Conservation (phyloP, 2,888 invertebrate species). For the Cerceris rybyensis region DNA sequence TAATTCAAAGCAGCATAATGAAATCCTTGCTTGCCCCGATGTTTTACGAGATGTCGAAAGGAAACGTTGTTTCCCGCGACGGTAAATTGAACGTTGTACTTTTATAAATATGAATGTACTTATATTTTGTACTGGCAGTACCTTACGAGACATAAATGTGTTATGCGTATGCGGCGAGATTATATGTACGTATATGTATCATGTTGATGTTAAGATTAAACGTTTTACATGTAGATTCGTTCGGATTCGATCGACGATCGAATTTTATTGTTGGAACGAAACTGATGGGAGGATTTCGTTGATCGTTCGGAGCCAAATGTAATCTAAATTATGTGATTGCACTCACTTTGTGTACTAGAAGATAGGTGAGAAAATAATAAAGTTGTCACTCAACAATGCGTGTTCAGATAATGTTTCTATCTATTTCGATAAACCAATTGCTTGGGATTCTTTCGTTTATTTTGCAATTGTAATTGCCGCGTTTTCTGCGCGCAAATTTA, state of each 20-base stretch:
- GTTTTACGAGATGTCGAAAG: slow-evolving; percentile 24
- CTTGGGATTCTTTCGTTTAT: not conserved
- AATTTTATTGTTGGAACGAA: slow-evolving; percentile 22
- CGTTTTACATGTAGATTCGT: slow-evolving; percentile 29
- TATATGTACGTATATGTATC: slow-evolving; percentile 38
- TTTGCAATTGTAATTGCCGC: not conserved
- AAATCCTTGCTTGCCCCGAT: slow-evolving; percentile 45
- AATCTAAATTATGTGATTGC: slow-evolving; percentile 63
- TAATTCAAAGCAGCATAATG: not conserved
- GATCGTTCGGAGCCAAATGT: slow-evolving; percentile 29
- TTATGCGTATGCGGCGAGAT: slow-evolving; percentile 36
- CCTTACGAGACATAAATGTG: slow-evolving; percentile 42
- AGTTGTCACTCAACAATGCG: slow-evolving; percentile 50
- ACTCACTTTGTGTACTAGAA: slow-evolving; percentile 70
- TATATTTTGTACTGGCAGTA: slow-evolving; percentile 73
- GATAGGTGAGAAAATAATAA: slow-evolving; percentile 60
- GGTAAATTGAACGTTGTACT: slow-evolving; percentile 70
- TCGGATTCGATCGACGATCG: slow-evolving; percentile 6
- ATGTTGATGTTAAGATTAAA: slow-evolving; percentile 47
- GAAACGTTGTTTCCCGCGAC: slow-evolving; percentile 57
- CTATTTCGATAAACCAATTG: not conserved
- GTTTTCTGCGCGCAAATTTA: not conserved
- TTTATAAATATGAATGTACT: slow-evolving; percentile 76
- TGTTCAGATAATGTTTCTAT: not conserved
- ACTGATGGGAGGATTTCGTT: slow-evolving; percentile 25